Base-by-base conservation (phyloP, 2,888 invertebrate species). In the Polydrusus pterygomalis region DNA sequence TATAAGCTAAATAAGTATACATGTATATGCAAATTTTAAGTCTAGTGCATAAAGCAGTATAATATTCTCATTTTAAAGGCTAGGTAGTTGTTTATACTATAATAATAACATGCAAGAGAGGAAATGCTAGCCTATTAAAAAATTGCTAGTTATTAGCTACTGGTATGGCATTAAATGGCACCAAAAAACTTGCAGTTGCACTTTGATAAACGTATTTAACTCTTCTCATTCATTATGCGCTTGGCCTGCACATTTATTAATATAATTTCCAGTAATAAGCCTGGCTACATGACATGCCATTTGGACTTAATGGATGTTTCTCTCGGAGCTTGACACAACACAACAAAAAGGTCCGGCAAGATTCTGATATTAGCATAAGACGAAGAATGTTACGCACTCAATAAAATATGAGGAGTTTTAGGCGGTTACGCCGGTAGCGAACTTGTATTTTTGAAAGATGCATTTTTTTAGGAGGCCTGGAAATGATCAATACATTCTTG, bases 351-450 rank as follows among this genome's bases (percentile, higher is more conserved):
- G 30, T 47, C 47, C 64, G 11, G 10, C 49, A 13, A 58, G 54
- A 72, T 64, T 64, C 51, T 51, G 15, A 54, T 72, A 72, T 72
- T 72, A 72, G 56, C 71, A 72, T 64, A 25, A 56, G 45, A 64
- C 49, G 64, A 30, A 72, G 64, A 56, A 64, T 40, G 56, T 43
- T 45, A 40, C n/a, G 25, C 30, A 25, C 56, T 40, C 40, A 63
- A 20, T 64, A 64, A 38, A 71, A 51, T 63, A 71, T 20, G 18
- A 47, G 25, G 71, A 72, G 71, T 72, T 72, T 72, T 72, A 11
- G 71, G 18, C n/a, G n/a, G n/a, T n/a, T n/a, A n/a, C n/a, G n/a
- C n/a, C n/a, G n/a, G n/a, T n/a, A n/a, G n/a, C n/a, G n/a, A n/a
- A n/a, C n/a, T n/a, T n/a, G n/a, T n/a, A n/a, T n/a, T n/a, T n/a